Base-by-base conservation (phyloP, 2,888 invertebrate species). In the Dilophus febrilis region DNA sequence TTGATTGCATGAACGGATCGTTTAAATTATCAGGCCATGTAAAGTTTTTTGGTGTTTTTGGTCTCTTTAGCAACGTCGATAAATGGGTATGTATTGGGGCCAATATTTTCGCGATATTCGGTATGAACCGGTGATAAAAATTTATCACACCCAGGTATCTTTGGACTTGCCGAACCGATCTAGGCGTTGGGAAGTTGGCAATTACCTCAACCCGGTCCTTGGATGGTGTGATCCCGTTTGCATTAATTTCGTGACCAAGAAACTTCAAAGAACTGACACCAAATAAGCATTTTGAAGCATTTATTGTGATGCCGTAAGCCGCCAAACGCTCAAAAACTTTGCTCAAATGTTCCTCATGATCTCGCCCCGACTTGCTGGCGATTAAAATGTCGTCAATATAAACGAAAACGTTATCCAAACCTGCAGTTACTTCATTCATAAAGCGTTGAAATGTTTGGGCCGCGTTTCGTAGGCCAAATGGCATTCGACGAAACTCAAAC, bases 371-470 rank as follows among this genome's bases (percentile, higher is more conserved):
- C 29, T 28, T 12, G 10, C 48, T 47, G 4, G 50, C 47, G 6
- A 51, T 40, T 12, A 48, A 41, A 8, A 55, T 50, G 37, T 55
- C 55, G 35, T 57, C 55, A 1, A 56, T 29, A 33, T 53, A 56
- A 6, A 39, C 38, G 27, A 46, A 51, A 7, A 43, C 43, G 39
- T 54, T 50, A 19, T 50, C 51, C 3, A 53, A 34, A 8, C 43
- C 46, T 27, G 47, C 27, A 10, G 48, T 35, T 5, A 54, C 46
- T 10, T 48, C 44, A 36, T 59, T 47, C 38, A 59, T 53, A 38
- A 55, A 54, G 1, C 55, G 44, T 41, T 57, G 55, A 42, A 59
- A 61, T 1, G 54, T 55, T 39, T 55, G 55, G 1, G 51, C 51
- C n/a, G n/a, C n/a, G n/a, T n/a, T n/a, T n/a, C n/a, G n/a, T n/a